Evolutionary conservation across 2,888 invertebrate species (phyloP).

Genomic region (Drosophila longiperda): DNA sequence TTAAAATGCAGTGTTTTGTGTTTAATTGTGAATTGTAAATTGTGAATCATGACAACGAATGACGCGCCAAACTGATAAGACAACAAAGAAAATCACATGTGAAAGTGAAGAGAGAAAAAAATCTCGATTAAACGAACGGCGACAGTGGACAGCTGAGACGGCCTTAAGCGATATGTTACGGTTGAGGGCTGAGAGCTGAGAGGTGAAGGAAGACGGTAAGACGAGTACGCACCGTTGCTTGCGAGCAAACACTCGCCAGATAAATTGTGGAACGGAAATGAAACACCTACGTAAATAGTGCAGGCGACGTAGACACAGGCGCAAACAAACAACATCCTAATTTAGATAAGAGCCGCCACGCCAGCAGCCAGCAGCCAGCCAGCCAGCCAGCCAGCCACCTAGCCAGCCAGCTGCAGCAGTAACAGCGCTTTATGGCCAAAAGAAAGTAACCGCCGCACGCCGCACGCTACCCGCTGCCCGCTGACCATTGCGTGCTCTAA

Average conservation of each 20-base stretch:
- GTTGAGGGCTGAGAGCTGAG: slow-evolving; percentile 16
- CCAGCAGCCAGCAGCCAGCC: slow-evolving; percentile 12
- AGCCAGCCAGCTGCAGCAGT: slow-evolving; percentile 6
- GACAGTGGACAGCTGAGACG: slow-evolving; percentile 15
- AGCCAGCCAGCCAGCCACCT: slow-evolving; percentile 6
- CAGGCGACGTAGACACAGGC: slow-evolving; percentile 77
- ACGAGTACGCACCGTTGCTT: slow-evolving; percentile 43
- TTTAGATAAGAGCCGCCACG: slow-evolving; percentile 76
- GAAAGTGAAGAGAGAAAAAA: slow-evolving; percentile 54
- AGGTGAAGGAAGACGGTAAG: slow-evolving; percentile 41
- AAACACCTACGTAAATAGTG: slow-evolving; percentile 83
- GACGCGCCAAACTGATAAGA: slow-evolving; percentile 66
- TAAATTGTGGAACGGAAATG: slow-evolving; percentile 82
- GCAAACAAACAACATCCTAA: slow-evolving; percentile 80
- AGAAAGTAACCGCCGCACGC: slow-evolving; percentile 60
- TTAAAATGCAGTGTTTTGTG: slow-evolving; percentile 59
- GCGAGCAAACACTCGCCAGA: slow-evolving; percentile 69
- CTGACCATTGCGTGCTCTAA: slow-evolving; percentile 70
- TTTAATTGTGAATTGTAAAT: not conserved
- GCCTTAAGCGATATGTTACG: slow-evolving; percentile 15
- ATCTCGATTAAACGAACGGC: slow-evolving; percentile 27
- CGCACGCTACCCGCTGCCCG: slow-evolving; percentile 18
- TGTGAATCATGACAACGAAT: slow-evolving; percentile 58
- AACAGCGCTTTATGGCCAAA: slow-evolving; percentile 60
- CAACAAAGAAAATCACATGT: slow-evolving; percentile 68